Evolutionary conservation across 1,140 invertebrate genomes (phyloP), one percentile per base, ranked within the genome.

Genomic region (Drosophila triauraria): DNA sequence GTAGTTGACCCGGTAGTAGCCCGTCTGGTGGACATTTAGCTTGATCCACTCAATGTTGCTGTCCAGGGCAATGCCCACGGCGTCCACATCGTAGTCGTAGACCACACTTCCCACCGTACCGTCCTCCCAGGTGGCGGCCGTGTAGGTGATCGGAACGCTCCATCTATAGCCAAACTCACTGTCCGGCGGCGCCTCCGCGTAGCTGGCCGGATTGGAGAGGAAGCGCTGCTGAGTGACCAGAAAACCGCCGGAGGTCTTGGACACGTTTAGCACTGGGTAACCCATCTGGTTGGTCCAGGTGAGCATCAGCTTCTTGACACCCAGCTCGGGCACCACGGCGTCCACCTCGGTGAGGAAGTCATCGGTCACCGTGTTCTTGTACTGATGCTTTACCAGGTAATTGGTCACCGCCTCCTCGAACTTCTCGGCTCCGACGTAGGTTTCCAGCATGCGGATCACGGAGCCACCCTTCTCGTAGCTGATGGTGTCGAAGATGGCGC

Each of bases 231-330:
- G 97, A 0, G 94, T 96, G 0, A 98, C 92, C 1, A 92, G 92
- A 43, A 95, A 95, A 1, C 92, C 94, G 10, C 92, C 93, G 0
- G 78, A 58, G 1, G 40, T n/a, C 2, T 84, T 91, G 3, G 93
- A 72, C 2, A 97, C 95, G 9, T 93, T 95, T 0, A 99, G 91
- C 0, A 98, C 94, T 0, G 98, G 98, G 82, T 96, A 98, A 6
- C 98, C 98, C 96, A 97, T 98, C 93, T 99, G 98, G 27, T 95
- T 94, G 0, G 97, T 98, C 97, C 98, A 99, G 0, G 97, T 98
- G 61, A 97, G 95, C 96, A 99, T 97, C 51, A 99, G 95, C n/a
- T 94, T 91, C 56, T 92, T 86, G 8, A 96, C 92, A 77, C 95
- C 94, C 15, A 95, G 80, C 3, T 91, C 80, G 2, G 30, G 87